Evolutionary conservation across 2,797 vertebrate genomes (phyloP).

Genomic region (Hemibagrus guttatus): DNA sequence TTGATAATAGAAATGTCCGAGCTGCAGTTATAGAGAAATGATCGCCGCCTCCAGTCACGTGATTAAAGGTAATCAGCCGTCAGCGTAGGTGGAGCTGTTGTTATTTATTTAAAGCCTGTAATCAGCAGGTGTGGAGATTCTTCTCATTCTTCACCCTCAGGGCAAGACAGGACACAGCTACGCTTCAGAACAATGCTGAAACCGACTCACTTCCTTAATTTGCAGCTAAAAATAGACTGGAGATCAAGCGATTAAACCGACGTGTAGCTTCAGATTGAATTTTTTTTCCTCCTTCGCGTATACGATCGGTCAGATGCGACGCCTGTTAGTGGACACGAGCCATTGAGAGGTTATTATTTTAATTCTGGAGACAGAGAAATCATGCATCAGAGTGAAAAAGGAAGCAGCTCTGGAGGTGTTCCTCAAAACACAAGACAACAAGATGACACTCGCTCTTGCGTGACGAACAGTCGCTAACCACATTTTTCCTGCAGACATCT

Average conservation of each 20-base stretch:
- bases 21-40: neutral
- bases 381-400: conserved; percentile 3
- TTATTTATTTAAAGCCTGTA: neutral
- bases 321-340: neutral
- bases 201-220: neutral
- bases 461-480: neutral
- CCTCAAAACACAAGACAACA: conserved; percentile 19
- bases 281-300: too few species aligned
- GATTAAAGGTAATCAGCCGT: neutral
- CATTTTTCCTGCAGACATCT: neutral
- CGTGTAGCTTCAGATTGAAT: too few species aligned
- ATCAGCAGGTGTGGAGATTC: neutral
- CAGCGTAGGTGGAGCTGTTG: neutral
- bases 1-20: neutral
- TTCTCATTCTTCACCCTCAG: neutral
- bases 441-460: neutral
- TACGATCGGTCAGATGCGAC: too few species aligned
- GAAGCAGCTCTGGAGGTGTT: conserved; percentile 36
- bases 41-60: neutral
- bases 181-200: neutral
- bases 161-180: neutral
- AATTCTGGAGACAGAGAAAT: neutral
- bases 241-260: too few species aligned
- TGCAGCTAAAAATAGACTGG: neutral
- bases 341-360: neutral